A percentile compares a stretch with the other conserved stretches of the same genome.
Conservation (phyloP, 2,113 vertebrate species). For the Dissostichus mawsoni region DNA sequence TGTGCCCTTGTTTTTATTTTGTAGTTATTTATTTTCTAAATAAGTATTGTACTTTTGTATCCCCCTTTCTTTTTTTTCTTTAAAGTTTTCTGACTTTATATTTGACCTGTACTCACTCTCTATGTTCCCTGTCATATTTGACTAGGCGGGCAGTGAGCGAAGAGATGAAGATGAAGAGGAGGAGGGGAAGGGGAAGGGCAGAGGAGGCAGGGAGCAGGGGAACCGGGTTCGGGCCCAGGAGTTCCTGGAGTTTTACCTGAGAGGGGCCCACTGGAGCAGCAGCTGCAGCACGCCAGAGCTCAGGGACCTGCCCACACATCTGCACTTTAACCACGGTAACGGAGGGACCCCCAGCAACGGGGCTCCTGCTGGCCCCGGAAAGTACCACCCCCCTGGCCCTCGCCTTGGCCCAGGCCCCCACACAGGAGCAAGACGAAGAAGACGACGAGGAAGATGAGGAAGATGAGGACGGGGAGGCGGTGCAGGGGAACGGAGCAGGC, state of each 20-base stretch:
- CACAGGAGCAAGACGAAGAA: constrained; percentile 87
- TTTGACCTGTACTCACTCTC: neutral
- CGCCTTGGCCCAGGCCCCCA: constrained; percentile 73
- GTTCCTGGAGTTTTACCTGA: constrained; percentile 98
- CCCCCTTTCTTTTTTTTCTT: no score
- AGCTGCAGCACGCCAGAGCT: constrained; percentile 88
- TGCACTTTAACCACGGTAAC: constrained; percentile 86
- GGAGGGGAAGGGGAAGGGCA: constrained; percentile 60
- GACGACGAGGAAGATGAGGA: constrained; percentile 87
- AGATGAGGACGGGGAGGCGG: constrained; percentile 80
- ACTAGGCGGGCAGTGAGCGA: constrained; percentile 82
- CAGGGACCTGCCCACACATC: constrained; percentile 84
- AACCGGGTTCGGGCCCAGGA: constrained; percentile 93
- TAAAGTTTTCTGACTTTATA: neutral
- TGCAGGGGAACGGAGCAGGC: constrained; percentile 72
- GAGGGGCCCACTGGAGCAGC: constrained; percentile 86
- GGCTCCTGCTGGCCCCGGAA: constrained; percentile 67
- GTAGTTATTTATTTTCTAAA: neutral
- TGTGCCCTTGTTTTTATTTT: neutral
- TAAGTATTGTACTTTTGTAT: neutral
- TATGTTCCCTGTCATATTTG: constrained; percentile 38
- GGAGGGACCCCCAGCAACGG: constrained; percentile 82
- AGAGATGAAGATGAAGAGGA: constrained; percentile 75
- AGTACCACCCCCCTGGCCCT: constrained; percentile 82
- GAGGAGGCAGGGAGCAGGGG: constrained; percentile 87